These are phyloP conservation scores for Caenorhabditis parvicauda DNA, from an alignment of 2,888 invertebrate species.

Conservation along the genomic window DNA sequence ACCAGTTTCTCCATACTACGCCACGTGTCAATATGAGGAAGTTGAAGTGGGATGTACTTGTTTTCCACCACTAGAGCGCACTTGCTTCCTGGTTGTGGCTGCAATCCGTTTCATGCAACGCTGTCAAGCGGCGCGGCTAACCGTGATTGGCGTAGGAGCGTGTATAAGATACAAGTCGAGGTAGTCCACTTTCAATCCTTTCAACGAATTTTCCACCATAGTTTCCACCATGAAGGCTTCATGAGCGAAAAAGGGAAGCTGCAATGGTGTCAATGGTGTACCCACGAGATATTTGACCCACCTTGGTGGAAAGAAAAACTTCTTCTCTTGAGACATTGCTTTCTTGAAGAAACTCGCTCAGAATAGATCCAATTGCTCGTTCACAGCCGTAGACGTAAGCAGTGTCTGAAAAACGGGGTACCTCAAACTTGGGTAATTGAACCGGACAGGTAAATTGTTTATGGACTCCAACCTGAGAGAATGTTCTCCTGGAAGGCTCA, in stretches of 20 bases:
- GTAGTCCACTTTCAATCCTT: slow-evolving; percentile 41
- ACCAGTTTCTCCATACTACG: slow-evolving; percentile 42
- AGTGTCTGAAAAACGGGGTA: slow-evolving; percentile 30
- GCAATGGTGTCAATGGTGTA: too few relatives aligned
- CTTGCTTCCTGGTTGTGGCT: slow-evolving; percentile 21
- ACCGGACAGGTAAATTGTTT: too few relatives aligned
- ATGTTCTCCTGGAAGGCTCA: too few relatives aligned
- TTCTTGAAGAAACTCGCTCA: slow-evolving; percentile 72
- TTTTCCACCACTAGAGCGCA: slow-evolving; percentile 21
- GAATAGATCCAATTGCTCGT: slow-evolving; percentile 71
- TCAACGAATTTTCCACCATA: slow-evolving; percentile 39
- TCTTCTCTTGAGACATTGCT: slow-evolving; percentile 65
- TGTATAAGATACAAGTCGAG: slow-evolving; percentile 52
- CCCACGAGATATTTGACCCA: too few relatives aligned
- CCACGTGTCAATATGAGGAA: slow-evolving; percentile 51
- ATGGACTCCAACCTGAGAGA: too few relatives aligned
- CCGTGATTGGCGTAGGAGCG: slow-evolving; percentile 37
- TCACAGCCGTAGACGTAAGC: slow-evolving; percentile 74
- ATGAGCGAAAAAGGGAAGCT: slow-evolving; percentile 43
- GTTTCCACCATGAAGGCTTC: slow-evolving; percentile 34
- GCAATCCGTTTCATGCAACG: too few relatives aligned
- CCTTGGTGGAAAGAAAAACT: slow-evolving; percentile 54
- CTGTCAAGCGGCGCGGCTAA: too few relatives aligned
- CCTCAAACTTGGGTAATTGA: too few relatives aligned
- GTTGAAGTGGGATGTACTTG: too few relatives aligned